phyloP scores from a whole-genome alignment of 1,140 invertebrate genomes.

The Lepidurus apus region DNA sequence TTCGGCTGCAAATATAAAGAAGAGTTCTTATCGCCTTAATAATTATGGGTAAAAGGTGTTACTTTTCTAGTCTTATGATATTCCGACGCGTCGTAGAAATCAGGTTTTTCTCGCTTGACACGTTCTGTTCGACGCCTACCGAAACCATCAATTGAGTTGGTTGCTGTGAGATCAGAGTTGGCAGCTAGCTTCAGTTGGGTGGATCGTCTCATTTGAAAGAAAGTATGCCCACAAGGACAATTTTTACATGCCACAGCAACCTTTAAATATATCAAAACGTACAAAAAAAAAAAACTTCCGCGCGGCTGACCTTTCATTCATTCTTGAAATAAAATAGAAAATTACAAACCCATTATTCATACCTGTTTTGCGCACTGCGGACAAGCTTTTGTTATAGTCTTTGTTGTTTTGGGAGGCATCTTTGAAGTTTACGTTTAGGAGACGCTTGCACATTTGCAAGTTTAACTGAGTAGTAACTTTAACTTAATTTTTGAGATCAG shows the following conservation, averaged over 20 bases:
- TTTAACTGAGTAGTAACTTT: too few relatives aligned
- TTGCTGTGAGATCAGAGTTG: background rate
- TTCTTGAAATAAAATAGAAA: too few relatives aligned
- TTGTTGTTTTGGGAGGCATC: slow-evolving; percentile 1
- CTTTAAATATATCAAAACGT: slow-evolving; percentile 44
- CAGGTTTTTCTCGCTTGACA: slow-evolving; percentile 67
- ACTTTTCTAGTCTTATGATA: slow-evolving; percentile 63
- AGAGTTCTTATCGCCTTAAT: background rate
- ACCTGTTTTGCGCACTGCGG: slow-evolving; percentile 32
- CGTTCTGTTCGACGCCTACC: slow-evolving; percentile 61
- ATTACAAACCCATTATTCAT: background rate
- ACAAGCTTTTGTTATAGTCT: slow-evolving; percentile 32
- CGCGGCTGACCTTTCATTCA: too few relatives aligned
- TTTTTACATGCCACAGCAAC: slow-evolving; percentile 73
- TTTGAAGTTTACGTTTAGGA: background rate
- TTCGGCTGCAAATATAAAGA: background rate
- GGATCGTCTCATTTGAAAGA: slow-evolving; percentile 62
- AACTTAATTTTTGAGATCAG: too few relatives aligned
- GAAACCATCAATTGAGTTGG: slow-evolving; percentile 39
- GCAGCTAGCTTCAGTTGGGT: slow-evolving; percentile 36
- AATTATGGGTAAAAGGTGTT: slow-evolving; percentile 30
- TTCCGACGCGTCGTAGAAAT: slow-evolving; percentile 76
- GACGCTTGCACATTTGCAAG: too few relatives aligned
- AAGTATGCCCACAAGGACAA: slow-evolving; percentile 70
- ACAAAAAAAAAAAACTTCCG: too few relatives aligned